Evolutionary conservation across 1,140 invertebrate genomes (phyloP).

Genomic region (Arctopsyche grandis): DNA sequence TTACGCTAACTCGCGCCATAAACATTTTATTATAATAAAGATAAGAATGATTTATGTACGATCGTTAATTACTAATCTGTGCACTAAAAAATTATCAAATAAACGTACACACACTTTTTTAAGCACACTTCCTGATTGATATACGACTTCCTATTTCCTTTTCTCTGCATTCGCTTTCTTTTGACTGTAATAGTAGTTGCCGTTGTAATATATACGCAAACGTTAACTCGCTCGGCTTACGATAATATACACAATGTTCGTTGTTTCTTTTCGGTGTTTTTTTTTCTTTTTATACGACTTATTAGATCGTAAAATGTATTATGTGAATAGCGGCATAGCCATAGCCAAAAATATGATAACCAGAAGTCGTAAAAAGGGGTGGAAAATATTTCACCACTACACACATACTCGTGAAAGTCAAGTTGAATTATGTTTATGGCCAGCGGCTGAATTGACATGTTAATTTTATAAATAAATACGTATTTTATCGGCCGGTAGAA

Average conservation of each 20-base stretch:
- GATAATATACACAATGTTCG: not conserved
- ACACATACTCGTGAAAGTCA: constrained; percentile 34
- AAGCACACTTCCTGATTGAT: constrained; percentile 14
- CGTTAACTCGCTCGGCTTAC: constrained; percentile 7
- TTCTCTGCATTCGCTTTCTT: not conserved
- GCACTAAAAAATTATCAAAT: constrained; percentile 13
- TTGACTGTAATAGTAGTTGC: constrained; percentile 1
- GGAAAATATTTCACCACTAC: constrained; percentile 18
- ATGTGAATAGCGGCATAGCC: constrained; percentile 23
- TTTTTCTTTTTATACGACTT: constrained; percentile 18
- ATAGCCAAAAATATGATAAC: constrained; percentile 37
- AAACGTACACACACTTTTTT: not conserved
- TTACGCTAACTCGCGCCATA: too few relatives aligned
- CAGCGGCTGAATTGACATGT: constrained; percentile 11
- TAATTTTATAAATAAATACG: not conserved
- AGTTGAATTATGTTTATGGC: constrained; percentile 35
- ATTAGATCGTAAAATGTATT: constrained; percentile 37
- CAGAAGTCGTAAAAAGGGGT: constrained; percentile 36
- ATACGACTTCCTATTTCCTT: constrained; percentile 20
- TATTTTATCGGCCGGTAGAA: too few relatives aligned
- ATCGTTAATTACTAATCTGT: constrained; percentile 23
- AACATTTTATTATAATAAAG: not conserved
- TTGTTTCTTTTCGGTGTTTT: constrained; percentile 8
- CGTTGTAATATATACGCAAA: constrained; percentile 4
- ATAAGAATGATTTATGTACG: constrained; percentile 1